Evolutionary conservation across 2,797 vertebrate species (phyloP), one percentile per base, ranked within the genome.

Genomic region (Harpagifer antarcticus): DNA sequence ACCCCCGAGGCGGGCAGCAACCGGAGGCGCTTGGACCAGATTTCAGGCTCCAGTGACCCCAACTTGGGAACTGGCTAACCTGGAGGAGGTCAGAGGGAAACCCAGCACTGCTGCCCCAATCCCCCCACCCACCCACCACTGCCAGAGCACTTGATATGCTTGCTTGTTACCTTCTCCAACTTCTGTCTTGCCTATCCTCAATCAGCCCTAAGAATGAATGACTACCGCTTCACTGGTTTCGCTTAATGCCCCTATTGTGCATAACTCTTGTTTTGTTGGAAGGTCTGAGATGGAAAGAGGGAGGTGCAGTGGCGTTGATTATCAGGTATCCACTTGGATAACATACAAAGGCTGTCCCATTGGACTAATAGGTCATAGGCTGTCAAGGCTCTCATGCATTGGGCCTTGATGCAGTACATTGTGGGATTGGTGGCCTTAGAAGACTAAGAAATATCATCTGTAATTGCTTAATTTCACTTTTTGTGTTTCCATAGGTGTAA

Each of bases 41-140:
- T 94, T 93, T 92, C 91, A 91, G 72, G 81, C 83, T 87, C 71
- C 77, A 64, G 48, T 23, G 89, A 93, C 91, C 94, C 94, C 86
- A 90, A 95, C 93, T 93, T 95, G 93, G 94, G 94, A 95, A 94
- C 93, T 76, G 76, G 82, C 94, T 93, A 92, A 95, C 94, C 94
- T 83, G 83, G 79, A 82, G 74, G 88, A 92, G 86, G 89, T 90
- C 90, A 91, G 84, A 74, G 82, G 86, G 93, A 94, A 95, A 92
- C 89, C 86, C 72, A 87, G 92, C 89, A 91, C 93, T 83, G 72
- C 81, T 82, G 71, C 82, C 80, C 62, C 75, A 27, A 27, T 5
- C 27, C 27, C 0, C 27, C 27, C 27, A 3, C 23, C 86, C 82
- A 66, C 78, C 27, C 42, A 6, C 80, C 64, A 40, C 83, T 31